These are phyloP conservation scores for Alca torda DNA, from an alignment of 2,797 vertebrate genomes.

Conservation along the genomic window DNA sequence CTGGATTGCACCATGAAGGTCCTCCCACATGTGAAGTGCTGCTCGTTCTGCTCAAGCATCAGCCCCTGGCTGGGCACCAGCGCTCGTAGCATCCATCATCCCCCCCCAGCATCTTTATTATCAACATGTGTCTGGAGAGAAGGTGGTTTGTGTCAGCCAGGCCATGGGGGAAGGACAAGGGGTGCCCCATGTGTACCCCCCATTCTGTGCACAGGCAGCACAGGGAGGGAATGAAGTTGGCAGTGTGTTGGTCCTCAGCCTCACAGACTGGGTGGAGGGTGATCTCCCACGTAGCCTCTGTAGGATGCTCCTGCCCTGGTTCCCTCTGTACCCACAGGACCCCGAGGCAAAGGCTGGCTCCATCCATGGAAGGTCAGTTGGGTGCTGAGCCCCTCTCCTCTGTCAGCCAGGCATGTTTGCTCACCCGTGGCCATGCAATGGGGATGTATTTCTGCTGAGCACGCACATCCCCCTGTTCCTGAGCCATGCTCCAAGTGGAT, in stretches of 20 bases:
- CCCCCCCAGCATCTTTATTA: not conserved
- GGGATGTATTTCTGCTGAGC: not conserved
- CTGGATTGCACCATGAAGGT: accelerated
- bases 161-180: not conserved
- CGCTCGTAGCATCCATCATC: accelerated
- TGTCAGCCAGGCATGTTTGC: not conserved
- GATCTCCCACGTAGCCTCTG: accelerated
- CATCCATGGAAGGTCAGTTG: not conserved
- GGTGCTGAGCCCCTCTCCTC: not conserved
- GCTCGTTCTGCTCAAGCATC: accelerated
- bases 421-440: accelerated
- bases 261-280: not conserved
- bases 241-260: not conserved
- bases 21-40: no score
- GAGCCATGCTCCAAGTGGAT: not conserved
- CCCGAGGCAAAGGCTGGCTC: not conserved
- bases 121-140: not conserved
- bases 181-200: accelerated
- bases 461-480: not conserved
- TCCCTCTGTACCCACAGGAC: not conserved
- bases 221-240: not conserved
- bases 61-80: not conserved
- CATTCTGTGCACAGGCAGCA: accelerated
- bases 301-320: not conserved
- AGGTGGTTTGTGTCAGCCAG: not conserved